Conservation (phyloP, 2,888 invertebrate species). For the Lithophane semibrunnea region DNA sequence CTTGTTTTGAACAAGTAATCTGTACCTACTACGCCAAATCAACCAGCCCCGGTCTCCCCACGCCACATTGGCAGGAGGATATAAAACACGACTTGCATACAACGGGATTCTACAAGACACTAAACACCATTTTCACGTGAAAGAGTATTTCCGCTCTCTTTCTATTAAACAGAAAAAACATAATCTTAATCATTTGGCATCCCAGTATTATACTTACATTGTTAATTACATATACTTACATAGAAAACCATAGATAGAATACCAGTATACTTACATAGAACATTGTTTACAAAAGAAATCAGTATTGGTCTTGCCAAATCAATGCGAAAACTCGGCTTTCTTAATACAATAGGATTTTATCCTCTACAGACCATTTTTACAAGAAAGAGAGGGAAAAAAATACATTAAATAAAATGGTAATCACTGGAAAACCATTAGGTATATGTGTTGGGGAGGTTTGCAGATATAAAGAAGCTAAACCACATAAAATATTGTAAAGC, state of each 20-base stretch:
- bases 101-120: neutral
- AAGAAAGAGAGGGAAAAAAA: neutral
- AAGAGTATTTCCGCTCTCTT: no score
- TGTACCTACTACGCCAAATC: neutral
- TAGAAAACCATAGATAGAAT: no score
- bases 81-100: neutral
- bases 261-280: no score
- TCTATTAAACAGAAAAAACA: no score
- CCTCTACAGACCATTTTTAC: neutral
- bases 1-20: neutral
- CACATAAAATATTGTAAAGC: no score
- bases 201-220: neutral
- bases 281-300: neutral
- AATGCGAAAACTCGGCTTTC: no score
- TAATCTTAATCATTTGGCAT: no score
- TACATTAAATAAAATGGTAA: neutral
- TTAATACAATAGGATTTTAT: neutral
- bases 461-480: no score
- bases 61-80: neutral
- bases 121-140: neutral
- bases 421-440: neutral
- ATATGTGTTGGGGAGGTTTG: no score
- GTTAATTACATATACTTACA: no score
- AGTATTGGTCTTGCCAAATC: no score
- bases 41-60: neutral